Conservation (phyloP, 2,888 invertebrate genomes). For the Nomada lathburiana region DNA sequence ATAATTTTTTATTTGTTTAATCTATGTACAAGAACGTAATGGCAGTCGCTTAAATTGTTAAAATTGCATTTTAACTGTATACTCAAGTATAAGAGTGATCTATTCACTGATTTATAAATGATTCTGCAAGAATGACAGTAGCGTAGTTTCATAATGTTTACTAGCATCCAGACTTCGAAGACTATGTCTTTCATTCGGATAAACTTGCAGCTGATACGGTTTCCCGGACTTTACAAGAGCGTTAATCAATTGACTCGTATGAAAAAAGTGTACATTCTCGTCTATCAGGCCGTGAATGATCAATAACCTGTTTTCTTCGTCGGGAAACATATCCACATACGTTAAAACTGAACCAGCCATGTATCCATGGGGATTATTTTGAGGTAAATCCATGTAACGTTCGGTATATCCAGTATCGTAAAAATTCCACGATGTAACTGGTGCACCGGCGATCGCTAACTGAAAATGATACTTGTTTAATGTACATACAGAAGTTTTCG, state of each 20-base stretch:
- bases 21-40: conserved; percentile 75
- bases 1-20: conserved; percentile 50
- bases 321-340: conserved; percentile 94
- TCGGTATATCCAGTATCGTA: conserved; percentile 99
- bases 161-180: conserved; percentile 96
- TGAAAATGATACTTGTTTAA: conserved; percentile 71
- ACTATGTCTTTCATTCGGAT: conserved; percentile 98
- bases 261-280: conserved; percentile 99
- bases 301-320: conserved; percentile 95
- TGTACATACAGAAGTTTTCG: not conserved
- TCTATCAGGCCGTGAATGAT: conserved; percentile 99
- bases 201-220: conserved; percentile 97
- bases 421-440: conserved; percentile 98
- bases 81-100: conserved; percentile 34
- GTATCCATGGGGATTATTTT: conserved; percentile 92
- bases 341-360: conserved; percentile 93
- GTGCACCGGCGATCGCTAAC: conserved; percentile 97
- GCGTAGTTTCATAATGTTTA: conserved; percentile 98
- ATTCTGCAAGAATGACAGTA: conserved; percentile 96
- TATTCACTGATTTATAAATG: conserved; percentile 85
- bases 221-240: conserved; percentile 97
- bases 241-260: conserved; percentile 96
- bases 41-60: conserved; percentile 73
- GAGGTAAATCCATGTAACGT: conserved; percentile 96
- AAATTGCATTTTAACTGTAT: conserved; percentile 54